Evolutionary conservation across 1,140 invertebrate species (phyloP), one percentile per base, ranked within the genome.

Genomic region (Neotoxoptera formosana): DNA sequence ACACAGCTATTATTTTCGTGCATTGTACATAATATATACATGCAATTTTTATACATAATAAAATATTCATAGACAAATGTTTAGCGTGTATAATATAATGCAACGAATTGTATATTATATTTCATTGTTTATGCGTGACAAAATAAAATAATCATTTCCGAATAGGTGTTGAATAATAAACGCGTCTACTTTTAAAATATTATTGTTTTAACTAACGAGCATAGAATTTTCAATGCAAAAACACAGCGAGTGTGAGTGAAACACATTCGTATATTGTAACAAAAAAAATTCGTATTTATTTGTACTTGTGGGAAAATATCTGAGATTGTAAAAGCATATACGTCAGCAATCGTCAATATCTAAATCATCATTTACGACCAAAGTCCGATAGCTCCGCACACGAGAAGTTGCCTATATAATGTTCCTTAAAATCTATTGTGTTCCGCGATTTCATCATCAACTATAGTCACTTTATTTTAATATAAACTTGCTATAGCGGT

Each of bases 301-400:
- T 76, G 60, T 76, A 76, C 60, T 76, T 76, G 60, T 76, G 60
- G 60, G 60, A 76, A 76, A 76, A 76, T 76, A 76, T 76, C 60
- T 76, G 30, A 76, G 60, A 76, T 76, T 76, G n/a, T n/a, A 76
- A 76, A 76, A 76, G n/a, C n/a, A n/a, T 76, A n/a, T 6, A 67
- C 30, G 60, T 76, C 60, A 76, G 60, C 60, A 76, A 14, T 76
- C 21, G 30, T 76, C n/a, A 76, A 76, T n/a, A n/a, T 76, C 60
- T 76, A 76, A 76, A 76, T 76, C 60, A 76, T 76, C 60, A 76
- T 76, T 76, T 76, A 76, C 60, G n/a, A 76, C 60, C 60, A 76
- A 76, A 76, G 60, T 76, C 60, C n/a, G 3, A n/a, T 76, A 14
- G 60, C 23, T 17, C 30, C 14, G n/a, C n/a, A n/a, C n/a, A 76